phyloP scores from a whole-genome alignment of 2,888 invertebrate genomes.

The Hipparchia sbordonii region DNA sequence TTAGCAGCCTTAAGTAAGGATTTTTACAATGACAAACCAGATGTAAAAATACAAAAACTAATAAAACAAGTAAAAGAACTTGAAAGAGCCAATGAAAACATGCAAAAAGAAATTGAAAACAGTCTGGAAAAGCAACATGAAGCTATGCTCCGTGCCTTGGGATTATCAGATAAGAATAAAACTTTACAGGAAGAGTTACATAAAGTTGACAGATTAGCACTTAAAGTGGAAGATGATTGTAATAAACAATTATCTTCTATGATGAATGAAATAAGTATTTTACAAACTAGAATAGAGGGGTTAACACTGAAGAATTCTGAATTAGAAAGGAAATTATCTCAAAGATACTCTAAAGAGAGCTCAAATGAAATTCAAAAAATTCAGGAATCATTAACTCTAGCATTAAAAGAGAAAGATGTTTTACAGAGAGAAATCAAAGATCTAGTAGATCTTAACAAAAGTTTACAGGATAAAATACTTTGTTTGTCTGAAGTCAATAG shows the following conservation, averaged over 20 bases:
- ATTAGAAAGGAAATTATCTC: constrained; percentile 83
- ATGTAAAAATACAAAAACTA: constrained; percentile 81
- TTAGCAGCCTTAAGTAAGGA: constrained; percentile 84
- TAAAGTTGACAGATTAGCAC: constrained; percentile 88
- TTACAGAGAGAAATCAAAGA: constrained; percentile 75
- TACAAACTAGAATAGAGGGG: constrained; percentile 82
- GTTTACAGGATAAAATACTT: constrained; percentile 73
- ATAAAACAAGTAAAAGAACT: constrained; percentile 83
- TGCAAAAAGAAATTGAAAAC: constrained; percentile 76
- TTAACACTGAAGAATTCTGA: constrained; percentile 67
- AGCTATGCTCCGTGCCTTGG: constrained; percentile 89
- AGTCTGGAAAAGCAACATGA: constrained; percentile 88
- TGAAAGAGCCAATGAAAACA: constrained; percentile 81
- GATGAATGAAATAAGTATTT: constrained; percentile 82
- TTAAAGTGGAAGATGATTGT: constrained; percentile 90
- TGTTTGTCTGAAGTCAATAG: constrained; percentile 55
- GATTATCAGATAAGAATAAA: constrained; percentile 88
- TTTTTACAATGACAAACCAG: constrained; percentile 84
- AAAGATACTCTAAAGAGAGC: constrained; percentile 49
- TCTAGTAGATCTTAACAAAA: constrained; percentile 73
- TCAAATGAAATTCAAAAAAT: constrained; percentile 47
- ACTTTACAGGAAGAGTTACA: constrained; percentile 87
- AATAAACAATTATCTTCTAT: constrained; percentile 86
- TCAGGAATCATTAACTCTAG: constrained; percentile 56
- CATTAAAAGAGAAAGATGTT: constrained; percentile 67